Conservation (phyloP, 2,113 vertebrate genomes). For the Eulemur macaco region DNA sequence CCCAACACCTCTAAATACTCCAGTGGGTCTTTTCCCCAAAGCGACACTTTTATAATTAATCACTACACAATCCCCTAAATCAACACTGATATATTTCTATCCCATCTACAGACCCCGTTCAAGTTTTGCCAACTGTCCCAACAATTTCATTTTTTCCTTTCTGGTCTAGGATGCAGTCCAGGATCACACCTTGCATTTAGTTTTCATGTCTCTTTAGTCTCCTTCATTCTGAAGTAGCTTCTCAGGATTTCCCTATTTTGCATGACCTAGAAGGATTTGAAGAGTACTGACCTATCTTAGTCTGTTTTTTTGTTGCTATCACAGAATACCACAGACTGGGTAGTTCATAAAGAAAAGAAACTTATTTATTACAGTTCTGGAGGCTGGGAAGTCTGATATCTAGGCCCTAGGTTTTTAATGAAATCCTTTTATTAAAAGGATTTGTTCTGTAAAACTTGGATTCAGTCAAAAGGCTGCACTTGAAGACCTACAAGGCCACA, state of each 20-base stretch:
- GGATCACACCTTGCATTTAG: not conserved
- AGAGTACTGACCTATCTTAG: not conserved
- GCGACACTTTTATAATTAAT: not conserved
- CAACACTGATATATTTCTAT: not conserved
- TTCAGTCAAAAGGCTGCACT: no score
- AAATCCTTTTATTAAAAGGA: no score
- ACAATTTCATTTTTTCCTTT: not conserved
- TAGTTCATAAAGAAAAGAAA: not conserved
- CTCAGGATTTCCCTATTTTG: not conserved
- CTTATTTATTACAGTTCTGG: not conserved
- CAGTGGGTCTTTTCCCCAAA: not conserved
- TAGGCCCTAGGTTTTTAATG: not conserved
- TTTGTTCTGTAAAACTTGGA: no score
- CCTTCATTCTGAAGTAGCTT: not conserved
- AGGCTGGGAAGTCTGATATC: not conserved
- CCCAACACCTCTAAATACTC: not conserved
- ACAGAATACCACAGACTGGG: not conserved
- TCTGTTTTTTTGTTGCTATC: not conserved
- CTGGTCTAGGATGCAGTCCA: not conserved
- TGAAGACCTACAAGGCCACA: no score
- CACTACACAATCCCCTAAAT: not conserved
- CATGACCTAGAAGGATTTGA: not conserved
- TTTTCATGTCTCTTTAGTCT: not conserved
- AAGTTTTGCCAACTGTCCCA: not conserved
- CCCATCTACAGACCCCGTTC: not conserved